phyloP scores from a whole-genome alignment of 2,113 vertebrate species.

The Gymnocephalus cernua region DNA sequence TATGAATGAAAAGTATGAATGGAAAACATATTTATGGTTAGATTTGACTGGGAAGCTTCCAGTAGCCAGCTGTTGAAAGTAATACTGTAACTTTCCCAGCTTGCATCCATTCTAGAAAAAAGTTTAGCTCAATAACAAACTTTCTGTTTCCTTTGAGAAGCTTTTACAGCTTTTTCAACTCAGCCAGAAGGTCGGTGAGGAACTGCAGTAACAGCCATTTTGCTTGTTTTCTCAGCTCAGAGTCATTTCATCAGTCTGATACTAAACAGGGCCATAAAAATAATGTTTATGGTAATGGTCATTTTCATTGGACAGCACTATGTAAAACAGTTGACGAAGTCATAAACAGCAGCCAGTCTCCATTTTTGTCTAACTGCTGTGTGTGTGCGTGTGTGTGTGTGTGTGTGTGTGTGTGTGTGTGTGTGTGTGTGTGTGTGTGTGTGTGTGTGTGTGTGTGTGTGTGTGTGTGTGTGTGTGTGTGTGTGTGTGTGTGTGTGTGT shows the following conservation, averaged over 20 bases:
- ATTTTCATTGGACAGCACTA: conserved; percentile 49
- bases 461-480: conserved; percentile 8
- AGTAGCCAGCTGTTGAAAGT: neutral
- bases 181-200: conserved; percentile 3
- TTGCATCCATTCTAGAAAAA: neutral
- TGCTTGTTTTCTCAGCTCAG: conserved; percentile 13
- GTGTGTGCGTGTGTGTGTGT: conserved; percentile 9
- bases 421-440: conserved; percentile 5
- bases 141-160: neutral
- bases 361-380: conserved; percentile 18
- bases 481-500: conserved; percentile 11
- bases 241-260: conserved; percentile 28
- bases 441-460: neutral
- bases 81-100: no score
- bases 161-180: neutral
- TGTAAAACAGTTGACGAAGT: conserved; percentile 37
- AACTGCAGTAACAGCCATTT: conserved; percentile 6
- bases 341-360: conserved; percentile 52
- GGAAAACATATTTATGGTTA: conserved; percentile 5
- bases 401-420: conserved; percentile 5
- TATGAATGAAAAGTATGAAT: neutral
- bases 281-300: conserved; percentile 32
- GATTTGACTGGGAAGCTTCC: neutral
- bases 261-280: conserved; percentile 26
- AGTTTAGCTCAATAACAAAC: neutral